Conservation (phyloP, 2,797 vertebrate genomes). For the Eospalax fontanierii region DNA sequence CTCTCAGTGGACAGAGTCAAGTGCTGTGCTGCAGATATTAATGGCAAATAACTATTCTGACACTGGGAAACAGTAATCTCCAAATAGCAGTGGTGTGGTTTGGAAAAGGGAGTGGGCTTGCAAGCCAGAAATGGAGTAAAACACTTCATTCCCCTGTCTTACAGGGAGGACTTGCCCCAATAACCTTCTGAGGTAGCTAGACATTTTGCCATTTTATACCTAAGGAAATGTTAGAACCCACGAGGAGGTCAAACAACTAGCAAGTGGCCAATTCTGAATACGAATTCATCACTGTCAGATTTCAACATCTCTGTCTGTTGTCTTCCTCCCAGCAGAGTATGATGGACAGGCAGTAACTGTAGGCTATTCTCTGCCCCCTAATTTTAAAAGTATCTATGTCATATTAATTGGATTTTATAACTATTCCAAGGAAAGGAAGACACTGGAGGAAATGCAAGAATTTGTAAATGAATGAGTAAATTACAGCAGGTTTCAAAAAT, state of each 20-base stretch:
- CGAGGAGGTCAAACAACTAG: not conserved
- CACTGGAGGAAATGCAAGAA: not conserved
- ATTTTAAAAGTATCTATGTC: slow-evolving; percentile 43
- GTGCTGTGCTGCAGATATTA: not conserved
- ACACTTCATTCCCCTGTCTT: slow-evolving; percentile 19
- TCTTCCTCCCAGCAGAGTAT: not conserved
- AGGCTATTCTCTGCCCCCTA: not conserved
- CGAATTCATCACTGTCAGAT: not conserved
- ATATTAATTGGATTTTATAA: slow-evolving; percentile 47
- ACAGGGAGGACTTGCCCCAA: not conserved
- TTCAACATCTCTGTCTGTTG: slow-evolving; percentile 1
- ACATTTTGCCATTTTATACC: not conserved
- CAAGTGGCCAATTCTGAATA: not conserved
- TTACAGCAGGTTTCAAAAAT: slow-evolving; percentile 21
- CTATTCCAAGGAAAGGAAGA: not conserved
- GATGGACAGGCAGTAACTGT: not conserved
- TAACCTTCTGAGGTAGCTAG: not conserved
- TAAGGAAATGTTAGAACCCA: not conserved
- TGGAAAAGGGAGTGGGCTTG: not conserved
- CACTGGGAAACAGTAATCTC: not conserved
- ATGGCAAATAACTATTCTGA: not conserved
- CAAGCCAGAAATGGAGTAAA: slow-evolving; percentile 8
- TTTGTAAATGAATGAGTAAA: not conserved
- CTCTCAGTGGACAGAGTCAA: not conserved
- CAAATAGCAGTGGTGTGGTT: not conserved